Percentiles rank a stretch among this genome's conserved stretches.
Conservation (phyloP, 1,140 invertebrate species). For the Plodia interpunctella region DNA sequence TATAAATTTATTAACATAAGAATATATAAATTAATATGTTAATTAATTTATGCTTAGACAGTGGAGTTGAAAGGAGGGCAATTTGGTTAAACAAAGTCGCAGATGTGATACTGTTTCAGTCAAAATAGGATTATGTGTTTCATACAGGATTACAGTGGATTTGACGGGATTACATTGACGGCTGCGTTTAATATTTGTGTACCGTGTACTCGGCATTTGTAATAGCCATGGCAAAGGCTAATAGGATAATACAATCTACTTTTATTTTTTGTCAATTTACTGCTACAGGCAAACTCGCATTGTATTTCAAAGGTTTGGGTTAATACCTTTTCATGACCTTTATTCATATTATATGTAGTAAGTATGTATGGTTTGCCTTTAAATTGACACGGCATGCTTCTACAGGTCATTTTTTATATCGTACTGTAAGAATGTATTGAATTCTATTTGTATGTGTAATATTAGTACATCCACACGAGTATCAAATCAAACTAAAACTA, state of each 20-base stretch:
- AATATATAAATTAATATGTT: no score
- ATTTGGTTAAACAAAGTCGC: slow-evolving; percentile 2
- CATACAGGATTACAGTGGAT: slow-evolving; percentile 7
- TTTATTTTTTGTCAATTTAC: not conserved
- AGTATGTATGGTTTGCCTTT: no score
- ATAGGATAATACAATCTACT: not conserved
- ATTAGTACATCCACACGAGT: no score
- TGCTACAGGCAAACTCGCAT: not conserved
- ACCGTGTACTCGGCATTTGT: not conserved
- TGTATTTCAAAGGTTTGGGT: not conserved
- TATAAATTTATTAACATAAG: no score
- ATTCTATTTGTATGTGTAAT: no score
- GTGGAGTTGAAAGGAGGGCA: not conserved
- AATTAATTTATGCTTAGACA: no score
- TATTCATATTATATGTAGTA: no score
- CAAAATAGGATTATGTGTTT: slow-evolving; percentile 6
- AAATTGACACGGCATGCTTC: no score
- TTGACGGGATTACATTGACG: slow-evolving; percentile 5
- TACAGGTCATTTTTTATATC: no score
- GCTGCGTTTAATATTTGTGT: slow-evolving; percentile 4
- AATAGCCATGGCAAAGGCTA: slow-evolving; percentile 1
- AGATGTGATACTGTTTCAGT: not conserved
- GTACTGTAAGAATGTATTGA: no score
- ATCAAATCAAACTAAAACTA: no score
- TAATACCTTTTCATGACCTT: no score